Conservation (phyloP, 2,113 vertebrate genomes). For the Corythoichthys intestinalis region DNA sequence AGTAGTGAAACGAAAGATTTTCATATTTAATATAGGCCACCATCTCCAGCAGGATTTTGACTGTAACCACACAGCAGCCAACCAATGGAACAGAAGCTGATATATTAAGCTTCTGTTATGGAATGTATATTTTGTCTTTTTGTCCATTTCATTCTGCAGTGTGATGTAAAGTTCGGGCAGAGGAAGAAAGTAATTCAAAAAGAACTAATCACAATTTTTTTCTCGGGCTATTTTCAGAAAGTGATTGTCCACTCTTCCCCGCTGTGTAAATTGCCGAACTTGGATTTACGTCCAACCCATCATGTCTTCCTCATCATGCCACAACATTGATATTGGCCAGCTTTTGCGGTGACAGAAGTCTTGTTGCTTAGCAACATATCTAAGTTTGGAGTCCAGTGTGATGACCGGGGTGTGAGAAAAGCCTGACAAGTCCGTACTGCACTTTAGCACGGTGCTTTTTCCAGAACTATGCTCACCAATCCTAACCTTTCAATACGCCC, state of each 20-base stretch:
- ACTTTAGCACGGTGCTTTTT: not conserved
- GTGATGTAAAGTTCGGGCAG: not conserved
- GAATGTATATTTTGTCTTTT: slow-evolving; percentile 13
- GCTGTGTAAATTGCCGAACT: slow-evolving; percentile 53
- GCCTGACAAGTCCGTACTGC: slow-evolving; percentile 32
- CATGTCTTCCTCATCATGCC: slow-evolving; percentile 33
- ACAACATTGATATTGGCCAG: slow-evolving; percentile 38
- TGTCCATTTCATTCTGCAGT: slow-evolving; percentile 1
- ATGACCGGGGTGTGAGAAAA: slow-evolving; percentile 50
- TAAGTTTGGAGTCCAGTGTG: slow-evolving; percentile 53
- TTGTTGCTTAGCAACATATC: slow-evolving; percentile 69
- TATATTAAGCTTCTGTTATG: not conserved
- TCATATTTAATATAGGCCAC: slow-evolving; percentile 8
- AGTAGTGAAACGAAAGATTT: slow-evolving; percentile 11
- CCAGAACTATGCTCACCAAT: not conserved
- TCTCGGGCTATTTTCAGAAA: slow-evolving; percentile 31
- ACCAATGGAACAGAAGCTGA: slow-evolving; percentile 10
- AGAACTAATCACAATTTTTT: slow-evolving; percentile 22
- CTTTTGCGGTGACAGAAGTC: slow-evolving; percentile 51
- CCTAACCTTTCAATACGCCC: slow-evolving; percentile 7
- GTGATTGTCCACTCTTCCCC: slow-evolving; percentile 42
- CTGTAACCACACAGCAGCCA: slow-evolving; percentile 9
- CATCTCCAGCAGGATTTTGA: slow-evolving; percentile 14
- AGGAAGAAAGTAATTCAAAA: slow-evolving; percentile 6
- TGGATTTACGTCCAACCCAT: slow-evolving; percentile 35